Conservation (phyloP, 2,797 vertebrate species). For the Gallinago stenura region DNA sequence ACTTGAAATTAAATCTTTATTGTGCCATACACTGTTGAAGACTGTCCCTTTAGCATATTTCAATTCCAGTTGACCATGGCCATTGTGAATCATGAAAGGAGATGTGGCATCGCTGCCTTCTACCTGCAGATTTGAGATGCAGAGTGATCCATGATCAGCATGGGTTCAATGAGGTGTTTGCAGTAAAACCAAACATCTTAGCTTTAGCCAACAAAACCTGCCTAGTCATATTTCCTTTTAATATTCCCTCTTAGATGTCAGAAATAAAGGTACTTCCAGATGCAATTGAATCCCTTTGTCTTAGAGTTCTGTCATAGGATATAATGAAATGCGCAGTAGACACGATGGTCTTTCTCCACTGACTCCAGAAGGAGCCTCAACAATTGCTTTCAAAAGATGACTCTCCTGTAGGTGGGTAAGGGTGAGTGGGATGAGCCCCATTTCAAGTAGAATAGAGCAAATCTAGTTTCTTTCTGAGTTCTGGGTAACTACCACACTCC, state of each 20-base stretch:
- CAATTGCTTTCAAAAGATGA: neutral
- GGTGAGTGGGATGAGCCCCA: neutral
- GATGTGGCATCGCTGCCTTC: neutral
- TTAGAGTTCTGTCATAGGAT: neutral
- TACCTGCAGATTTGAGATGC: neutral
- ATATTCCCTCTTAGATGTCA: neutral
- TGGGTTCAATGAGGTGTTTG: neutral
- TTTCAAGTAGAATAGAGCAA: neutral
- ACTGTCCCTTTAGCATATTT: neutral
- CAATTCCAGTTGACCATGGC: neutral
- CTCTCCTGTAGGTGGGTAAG: neutral
- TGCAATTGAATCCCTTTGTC: neutral
- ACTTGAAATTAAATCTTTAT: neutral
- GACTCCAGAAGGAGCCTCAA: neutral
- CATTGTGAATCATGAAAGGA: neutral
- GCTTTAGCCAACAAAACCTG: neutral
- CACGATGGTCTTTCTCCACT: neutral
- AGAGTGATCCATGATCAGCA: neutral
- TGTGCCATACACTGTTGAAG: neutral
- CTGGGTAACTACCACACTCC: fast-evolving
- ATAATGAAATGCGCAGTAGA: neutral
- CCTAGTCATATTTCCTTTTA: fast-evolving
- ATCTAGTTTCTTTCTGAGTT: neutral
- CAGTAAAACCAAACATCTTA: neutral
- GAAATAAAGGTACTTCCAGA: neutral